Base-by-base conservation (phyloP, 2,797 vertebrate species). In the Acipenser oxyrinchus region DNA sequence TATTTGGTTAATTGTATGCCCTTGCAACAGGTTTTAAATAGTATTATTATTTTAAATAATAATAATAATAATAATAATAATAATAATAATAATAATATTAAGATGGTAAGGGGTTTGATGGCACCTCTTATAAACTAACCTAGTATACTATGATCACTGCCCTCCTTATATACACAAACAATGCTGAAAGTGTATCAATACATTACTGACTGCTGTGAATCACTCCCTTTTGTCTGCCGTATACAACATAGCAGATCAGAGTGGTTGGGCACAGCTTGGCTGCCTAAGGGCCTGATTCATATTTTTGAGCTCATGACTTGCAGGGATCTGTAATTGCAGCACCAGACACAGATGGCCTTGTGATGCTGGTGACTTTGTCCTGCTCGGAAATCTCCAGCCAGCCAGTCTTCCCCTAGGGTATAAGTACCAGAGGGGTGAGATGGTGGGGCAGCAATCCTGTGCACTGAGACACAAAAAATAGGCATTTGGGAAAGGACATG, bases 291-390 rank as follows among this genome's bases (percentile, higher is more conserved):
- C 8, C 48, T 48, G 48, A 37, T 12, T 53, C 12, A 58, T 58
- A 58, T 58, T 58, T 58, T 58, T n/a, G 12, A n/a, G 55, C 55
- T 58, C 12, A 58, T 13, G 15, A 58, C 55, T 58, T 58, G 10
- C 10, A 62, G n/a, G 10, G 48, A 59, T 53, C 51, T 10, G 50
- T 51, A 62, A 6, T 60, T 51, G n/a, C 53, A 51, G 51, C 50
- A 70, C 58, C 64, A 53, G 59, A 13, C 59, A 61, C 64, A 66
- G 59, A 66, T 70, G 68, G 65, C 64, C 51, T 48, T 60, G 6
- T n/a, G 10, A 51, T 53, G 63, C 50, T 23, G 8, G 52, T 64
- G 68, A 51, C 49, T 60, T 55, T 49, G 23, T 58, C 55, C 55
- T 58, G 55, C n/a, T 58, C 6, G 60, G 6, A 52, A 9, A 9